Evolutionary conservation across 2,888 invertebrate genomes (phyloP).

Genomic region (Hedychridium roseum): DNA sequence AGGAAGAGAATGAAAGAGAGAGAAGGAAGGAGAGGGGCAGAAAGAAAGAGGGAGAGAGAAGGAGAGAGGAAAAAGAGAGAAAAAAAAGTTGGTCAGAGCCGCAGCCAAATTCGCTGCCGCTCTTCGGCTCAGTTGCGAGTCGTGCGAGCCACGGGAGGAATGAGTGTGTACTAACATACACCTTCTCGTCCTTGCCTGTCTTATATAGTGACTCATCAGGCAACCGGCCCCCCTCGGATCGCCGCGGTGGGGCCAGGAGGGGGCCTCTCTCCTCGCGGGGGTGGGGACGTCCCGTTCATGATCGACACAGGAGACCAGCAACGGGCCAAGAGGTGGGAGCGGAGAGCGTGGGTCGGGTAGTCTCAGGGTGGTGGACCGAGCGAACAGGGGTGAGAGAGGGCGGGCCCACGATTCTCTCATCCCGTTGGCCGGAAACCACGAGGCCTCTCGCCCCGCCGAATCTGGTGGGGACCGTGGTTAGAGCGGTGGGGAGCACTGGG

Average conservation of each 20-base stretch:
- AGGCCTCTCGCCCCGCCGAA: constrained; percentile 26
- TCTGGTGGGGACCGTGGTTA: not conserved
- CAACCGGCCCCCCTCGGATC: constrained; percentile 37
- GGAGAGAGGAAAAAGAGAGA: constrained; percentile 18
- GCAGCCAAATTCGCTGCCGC: constrained; percentile 40
- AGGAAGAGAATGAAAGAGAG: not conserved
- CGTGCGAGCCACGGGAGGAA: constrained; percentile 60
- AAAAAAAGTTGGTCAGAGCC: constrained; percentile 45
- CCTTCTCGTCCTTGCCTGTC: constrained; percentile 63
- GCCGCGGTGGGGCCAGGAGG: no score
- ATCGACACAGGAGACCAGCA: no score
- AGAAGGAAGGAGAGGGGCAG: not conserved
- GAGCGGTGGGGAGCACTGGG: constrained; percentile 15
- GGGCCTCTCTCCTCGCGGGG: no score
- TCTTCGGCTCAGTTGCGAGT: constrained; percentile 32
- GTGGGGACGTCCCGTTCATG: constrained; percentile 20
- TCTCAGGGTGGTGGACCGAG: constrained; percentile 30
- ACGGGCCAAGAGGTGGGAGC: constrained; percentile 34
- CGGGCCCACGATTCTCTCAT: constrained; percentile 41
- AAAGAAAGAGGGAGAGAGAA: constrained; percentile 1
- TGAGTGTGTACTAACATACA: constrained; percentile 62
- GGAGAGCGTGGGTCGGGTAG: constrained; percentile 15
- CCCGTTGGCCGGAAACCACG: constrained; percentile 46
- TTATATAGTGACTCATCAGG: constrained; percentile 64
- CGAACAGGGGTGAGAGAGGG: constrained; percentile 47